Conservation (phyloP, 2,113 vertebrate genomes). For the Dicrurus megarhynchus region DNA sequence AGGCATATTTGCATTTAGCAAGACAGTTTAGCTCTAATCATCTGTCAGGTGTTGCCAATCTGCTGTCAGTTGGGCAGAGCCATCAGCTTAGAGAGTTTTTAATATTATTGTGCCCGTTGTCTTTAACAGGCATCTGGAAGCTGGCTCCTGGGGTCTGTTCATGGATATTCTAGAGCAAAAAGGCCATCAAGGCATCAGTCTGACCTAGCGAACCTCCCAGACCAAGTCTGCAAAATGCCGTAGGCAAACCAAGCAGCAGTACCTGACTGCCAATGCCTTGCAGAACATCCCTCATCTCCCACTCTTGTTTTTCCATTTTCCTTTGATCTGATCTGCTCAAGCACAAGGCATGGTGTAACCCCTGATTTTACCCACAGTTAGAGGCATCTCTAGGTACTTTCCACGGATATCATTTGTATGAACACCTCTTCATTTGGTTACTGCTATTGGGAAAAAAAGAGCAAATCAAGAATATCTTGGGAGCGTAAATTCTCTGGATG, state of each 20-base stretch:
- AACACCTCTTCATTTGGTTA: neutral
- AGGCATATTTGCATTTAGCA: slow-evolving; percentile 74
- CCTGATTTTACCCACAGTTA: neutral
- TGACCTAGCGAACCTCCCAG: neutral
- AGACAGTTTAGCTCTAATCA: slow-evolving; percentile 63
- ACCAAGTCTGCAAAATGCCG: neutral
- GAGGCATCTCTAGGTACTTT: neutral
- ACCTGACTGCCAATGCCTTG: neutral
- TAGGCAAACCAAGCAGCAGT: neutral
- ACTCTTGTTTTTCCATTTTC: neutral
- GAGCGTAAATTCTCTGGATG: neutral
- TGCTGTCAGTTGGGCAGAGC: slow-evolving; percentile 61
- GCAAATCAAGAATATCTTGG: neutral
- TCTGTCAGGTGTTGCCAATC: slow-evolving; percentile 71
- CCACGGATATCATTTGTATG: neutral
- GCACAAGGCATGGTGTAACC: neutral
- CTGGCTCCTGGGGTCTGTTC: neutral
- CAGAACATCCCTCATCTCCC: neutral
- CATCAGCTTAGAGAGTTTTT: slow-evolving; percentile 32
- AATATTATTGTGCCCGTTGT: neutral
- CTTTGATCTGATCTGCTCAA: neutral
- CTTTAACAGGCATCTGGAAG: neutral
- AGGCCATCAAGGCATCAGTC: neutral
- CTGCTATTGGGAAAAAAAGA: neutral
- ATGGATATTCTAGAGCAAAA: neutral